These are phyloP conservation scores for Eristalis pertinax DNA, from an alignment of 2,888 invertebrate genomes.

Conservation along the genomic window DNA sequence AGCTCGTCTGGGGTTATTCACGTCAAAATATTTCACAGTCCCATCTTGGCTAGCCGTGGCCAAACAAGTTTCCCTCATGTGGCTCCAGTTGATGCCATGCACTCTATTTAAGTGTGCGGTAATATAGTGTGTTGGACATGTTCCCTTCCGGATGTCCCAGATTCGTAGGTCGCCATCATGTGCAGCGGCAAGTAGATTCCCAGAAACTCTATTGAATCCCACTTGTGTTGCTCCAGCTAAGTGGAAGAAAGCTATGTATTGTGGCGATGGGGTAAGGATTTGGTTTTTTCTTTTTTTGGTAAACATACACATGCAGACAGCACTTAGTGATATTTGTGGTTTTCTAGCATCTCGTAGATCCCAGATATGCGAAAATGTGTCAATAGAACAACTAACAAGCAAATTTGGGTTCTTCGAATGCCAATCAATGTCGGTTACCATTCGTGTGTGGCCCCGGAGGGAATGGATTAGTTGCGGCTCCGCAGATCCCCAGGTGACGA, in stretches of 20 bases:
- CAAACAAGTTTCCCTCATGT: constrained; percentile 90
- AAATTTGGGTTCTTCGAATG: constrained; percentile 89
- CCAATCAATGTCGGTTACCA: constrained; percentile 96
- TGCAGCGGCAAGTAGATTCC: constrained; percentile 93
- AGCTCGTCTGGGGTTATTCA: constrained; percentile 90
- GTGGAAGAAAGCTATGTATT: constrained; percentile 9
- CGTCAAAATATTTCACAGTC: constrained; percentile 96
- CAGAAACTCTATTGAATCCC: constrained; percentile 93
- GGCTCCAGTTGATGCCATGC: constrained; percentile 97
- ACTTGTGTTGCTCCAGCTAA: constrained; percentile 95
- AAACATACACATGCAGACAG: constrained; percentile 87
- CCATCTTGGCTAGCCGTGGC: constrained; percentile 97
- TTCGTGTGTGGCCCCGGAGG: constrained; percentile 90
- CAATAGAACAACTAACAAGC: constrained; percentile 94
- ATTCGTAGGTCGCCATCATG: constrained; percentile 98
- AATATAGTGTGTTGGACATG: constrained; percentile 94
- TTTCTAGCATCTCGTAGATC: constrained; percentile 93
- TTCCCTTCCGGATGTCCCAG: constrained; percentile 96
- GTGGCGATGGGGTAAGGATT: too few relatives aligned
- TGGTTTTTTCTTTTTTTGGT: background rate
- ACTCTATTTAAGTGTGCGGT: constrained; percentile 94
- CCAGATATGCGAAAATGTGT: constrained; percentile 97
- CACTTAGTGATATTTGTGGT: constrained; percentile 92
- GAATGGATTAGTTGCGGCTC: constrained; percentile 88
- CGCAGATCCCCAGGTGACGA: constrained; percentile 89